A percentile compares a stretch with the other conserved stretches of the same genome.
phyloP scores from a whole-genome alignment of 2,888 invertebrate species.

The Pseudococcus jackbeardsleyi region DNA sequence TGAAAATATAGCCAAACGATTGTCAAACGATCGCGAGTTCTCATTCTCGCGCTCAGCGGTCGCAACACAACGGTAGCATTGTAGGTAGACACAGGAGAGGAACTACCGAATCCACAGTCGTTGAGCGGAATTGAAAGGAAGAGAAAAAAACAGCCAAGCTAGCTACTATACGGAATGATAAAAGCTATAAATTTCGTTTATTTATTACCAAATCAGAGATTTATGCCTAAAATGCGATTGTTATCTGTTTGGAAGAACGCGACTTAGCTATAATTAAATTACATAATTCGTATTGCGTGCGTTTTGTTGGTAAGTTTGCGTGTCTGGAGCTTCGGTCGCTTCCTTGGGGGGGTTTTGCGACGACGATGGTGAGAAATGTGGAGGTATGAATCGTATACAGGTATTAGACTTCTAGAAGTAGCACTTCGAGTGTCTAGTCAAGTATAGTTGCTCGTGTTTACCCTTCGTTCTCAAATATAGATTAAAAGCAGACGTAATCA shows the following conservation, averaged over 20 bases:
- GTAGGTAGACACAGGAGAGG: not conserved
- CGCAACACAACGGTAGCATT: not conserved
- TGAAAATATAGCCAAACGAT: conserved; percentile 16
- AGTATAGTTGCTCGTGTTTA: not conserved
- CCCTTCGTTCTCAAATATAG: not conserved
- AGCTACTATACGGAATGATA: conserved; percentile 50
- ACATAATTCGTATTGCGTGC: conserved; percentile 64
- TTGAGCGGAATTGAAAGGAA: not conserved
- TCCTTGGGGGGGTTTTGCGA: not conserved
- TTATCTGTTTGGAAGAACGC: conserved; percentile 61
- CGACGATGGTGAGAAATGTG: conserved; percentile 7
- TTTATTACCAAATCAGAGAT: conserved; percentile 64
- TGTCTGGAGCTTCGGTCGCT: conserved; percentile 26
- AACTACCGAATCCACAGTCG: not conserved
- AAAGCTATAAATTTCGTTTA: conserved; percentile 61
- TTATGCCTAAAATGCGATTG: conserved; percentile 61
- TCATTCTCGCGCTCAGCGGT: not conserved
- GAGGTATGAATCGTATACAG: not conserved
- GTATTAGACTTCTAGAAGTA: not conserved
- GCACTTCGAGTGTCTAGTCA: not conserved
- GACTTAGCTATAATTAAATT: conserved; percentile 62
- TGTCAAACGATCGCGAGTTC: conserved; percentile 31
- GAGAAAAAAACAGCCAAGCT: not conserved
- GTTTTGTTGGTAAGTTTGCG: conserved; percentile 36
- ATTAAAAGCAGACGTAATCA: not conserved